phyloP scores from a whole-genome alignment of 2,888 invertebrate species.

The Acanthosepion lycidas region DNA sequence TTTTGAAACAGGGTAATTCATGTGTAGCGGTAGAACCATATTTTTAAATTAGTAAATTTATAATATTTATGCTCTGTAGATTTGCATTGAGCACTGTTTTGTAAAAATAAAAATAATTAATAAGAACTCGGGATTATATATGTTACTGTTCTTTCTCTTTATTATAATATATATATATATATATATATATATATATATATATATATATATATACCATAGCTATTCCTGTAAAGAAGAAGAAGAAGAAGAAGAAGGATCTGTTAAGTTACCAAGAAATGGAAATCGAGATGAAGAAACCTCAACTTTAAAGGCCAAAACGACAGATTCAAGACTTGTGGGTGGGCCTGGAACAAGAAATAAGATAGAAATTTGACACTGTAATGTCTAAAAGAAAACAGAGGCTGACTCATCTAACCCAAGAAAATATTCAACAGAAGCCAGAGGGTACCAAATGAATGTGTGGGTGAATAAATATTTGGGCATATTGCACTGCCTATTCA shows the following conservation, averaged over 20 bases:
- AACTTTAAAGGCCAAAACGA: neutral
- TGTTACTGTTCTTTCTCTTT: no score
- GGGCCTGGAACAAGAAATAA: neutral
- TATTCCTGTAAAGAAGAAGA: neutral
- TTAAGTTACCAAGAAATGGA: neutral
- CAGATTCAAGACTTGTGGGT: neutral
- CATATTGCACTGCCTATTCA: neutral
- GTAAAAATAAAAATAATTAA: no score
- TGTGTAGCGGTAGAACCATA: no score
- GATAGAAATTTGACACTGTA: neutral
- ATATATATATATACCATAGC: neutral
- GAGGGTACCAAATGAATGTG: neutral
- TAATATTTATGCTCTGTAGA: no score
- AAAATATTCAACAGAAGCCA: neutral
- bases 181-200: no score
- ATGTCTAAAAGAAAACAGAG: neutral
- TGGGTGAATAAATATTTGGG: neutral
- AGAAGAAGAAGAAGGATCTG: neutral
- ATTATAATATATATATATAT: no score
- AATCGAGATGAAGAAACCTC: neutral
- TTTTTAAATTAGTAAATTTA: no score
- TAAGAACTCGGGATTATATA: no score
- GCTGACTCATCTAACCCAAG: neutral
- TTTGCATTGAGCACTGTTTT: no score
- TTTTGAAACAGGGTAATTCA: no score